phyloP scores from a whole-genome alignment of 2,113 vertebrate genomes.

The Grammomys dolichurus region DNA sequence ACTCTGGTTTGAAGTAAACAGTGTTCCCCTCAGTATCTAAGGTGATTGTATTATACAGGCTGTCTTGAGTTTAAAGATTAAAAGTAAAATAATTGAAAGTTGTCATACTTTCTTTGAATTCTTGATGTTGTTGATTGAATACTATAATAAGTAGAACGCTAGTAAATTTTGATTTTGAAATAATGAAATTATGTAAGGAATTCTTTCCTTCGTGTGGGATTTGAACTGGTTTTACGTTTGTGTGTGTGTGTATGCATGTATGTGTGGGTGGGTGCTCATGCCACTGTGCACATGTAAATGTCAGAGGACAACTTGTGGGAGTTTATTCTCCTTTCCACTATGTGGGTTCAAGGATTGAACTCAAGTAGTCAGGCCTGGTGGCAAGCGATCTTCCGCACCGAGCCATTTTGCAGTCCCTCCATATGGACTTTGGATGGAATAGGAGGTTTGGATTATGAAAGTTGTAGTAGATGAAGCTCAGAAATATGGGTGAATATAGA shows the following conservation, averaged over 20 bases:
- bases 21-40: constrained; percentile 3
- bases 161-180: constrained; percentile 44
- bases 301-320: background rate
- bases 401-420: background rate
- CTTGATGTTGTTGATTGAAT: constrained; percentile 19
- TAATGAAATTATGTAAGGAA: constrained; percentile 25
- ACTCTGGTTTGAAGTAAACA: background rate
- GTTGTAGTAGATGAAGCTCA: background rate
- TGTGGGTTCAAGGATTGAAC: background rate
- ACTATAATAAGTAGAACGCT: background rate
- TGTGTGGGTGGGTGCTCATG: background rate
- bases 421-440: background rate
- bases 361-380: background rate
- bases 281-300: background rate
- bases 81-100: background rate
- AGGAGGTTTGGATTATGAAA: background rate
- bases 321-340: background rate
- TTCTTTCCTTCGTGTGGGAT: constrained; percentile 12
- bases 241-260: background rate
- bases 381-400: background rate
- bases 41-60: constrained; percentile 18
- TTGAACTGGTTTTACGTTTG: background rate
- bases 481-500: background rate
- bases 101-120: background rate
- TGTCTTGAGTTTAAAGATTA: constrained; percentile 50